These are phyloP conservation scores for Xenentodon cancila DNA, from an alignment of 2,797 vertebrate species.

Conservation along the genomic window DNA sequence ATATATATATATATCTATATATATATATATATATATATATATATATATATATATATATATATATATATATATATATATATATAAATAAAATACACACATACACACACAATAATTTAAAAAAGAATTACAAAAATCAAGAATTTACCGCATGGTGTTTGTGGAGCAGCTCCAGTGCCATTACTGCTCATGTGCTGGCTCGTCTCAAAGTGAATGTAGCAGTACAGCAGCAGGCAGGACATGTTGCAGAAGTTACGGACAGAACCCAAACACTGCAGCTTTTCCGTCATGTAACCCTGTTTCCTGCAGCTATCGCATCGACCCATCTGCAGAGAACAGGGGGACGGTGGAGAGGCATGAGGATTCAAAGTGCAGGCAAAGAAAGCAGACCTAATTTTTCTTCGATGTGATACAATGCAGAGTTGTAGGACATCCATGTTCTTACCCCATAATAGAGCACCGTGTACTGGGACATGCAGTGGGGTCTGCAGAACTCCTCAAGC, in stretches of 20 bases:
- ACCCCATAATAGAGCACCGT: constrained; percentile 93
- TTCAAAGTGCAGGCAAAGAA: neutral
- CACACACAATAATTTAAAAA: neutral
- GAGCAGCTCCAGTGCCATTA: constrained; percentile 66
- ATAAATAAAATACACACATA: too few relatives aligned
- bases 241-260: constrained; percentile 96
- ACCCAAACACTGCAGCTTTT: constrained; percentile 93
- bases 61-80: neutral
- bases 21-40: neutral
- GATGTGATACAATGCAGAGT: neutral
- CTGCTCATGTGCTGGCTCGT: constrained; percentile 60
- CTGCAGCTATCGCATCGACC: constrained; percentile 94
- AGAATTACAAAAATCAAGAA: neutral
- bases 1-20: neutral
- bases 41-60: neutral
- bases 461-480: constrained; percentile 97
- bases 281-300: constrained; percentile 91
- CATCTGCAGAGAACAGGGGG: constrained; percentile 82
- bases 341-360: neutral
- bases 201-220: constrained; percentile 87
- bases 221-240: constrained; percentile 90
- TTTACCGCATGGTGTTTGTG: constrained; percentile 64
- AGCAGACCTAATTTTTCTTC: neutral
- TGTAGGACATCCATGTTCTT: constrained; percentile 1
- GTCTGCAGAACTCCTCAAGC: constrained; percentile 93